Evolutionary conservation across 1,140 invertebrate genomes (phyloP).

Genomic region (Bombus breviceps): DNA sequence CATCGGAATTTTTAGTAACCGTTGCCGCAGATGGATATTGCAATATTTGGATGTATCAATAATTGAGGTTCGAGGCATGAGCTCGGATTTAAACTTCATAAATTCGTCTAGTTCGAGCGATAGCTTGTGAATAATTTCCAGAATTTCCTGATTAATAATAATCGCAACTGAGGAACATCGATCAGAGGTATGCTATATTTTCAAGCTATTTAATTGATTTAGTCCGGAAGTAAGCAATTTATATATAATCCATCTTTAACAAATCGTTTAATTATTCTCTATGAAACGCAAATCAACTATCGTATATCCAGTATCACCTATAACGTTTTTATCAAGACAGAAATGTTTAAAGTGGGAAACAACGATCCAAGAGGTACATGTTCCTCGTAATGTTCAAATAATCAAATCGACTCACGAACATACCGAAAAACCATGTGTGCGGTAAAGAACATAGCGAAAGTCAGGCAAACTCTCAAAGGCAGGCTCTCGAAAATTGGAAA

Average conservation of each 20-base stretch:
- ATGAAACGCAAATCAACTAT: too few species aligned
- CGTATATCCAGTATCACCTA: too few species aligned
- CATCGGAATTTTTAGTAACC: background rate
- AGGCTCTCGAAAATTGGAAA: background rate
- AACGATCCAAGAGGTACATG: too few species aligned
- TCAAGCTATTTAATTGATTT: background rate
- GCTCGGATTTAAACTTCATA: background rate
- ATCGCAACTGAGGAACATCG: background rate
- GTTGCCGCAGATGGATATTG: background rate
- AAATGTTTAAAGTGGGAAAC: too few species aligned
- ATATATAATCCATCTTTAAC: too few species aligned
- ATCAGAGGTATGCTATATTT: background rate
- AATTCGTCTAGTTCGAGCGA: background rate
- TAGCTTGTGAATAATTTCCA: conserved; percentile 12
- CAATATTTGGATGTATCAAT: background rate
- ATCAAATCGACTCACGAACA: background rate
- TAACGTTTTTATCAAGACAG: too few species aligned
- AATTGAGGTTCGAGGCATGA: too few species aligned
- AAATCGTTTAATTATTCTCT: too few species aligned
- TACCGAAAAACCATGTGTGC: background rate
- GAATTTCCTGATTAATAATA: background rate
- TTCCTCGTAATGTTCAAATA: too few species aligned
- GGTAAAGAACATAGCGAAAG: background rate
- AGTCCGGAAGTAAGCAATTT: too few species aligned
- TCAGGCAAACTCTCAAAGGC: background rate